These are phyloP conservation scores for Ophiodon elongatus DNA, from an alignment of 2,113 vertebrate species.

Conservation along the genomic window DNA sequence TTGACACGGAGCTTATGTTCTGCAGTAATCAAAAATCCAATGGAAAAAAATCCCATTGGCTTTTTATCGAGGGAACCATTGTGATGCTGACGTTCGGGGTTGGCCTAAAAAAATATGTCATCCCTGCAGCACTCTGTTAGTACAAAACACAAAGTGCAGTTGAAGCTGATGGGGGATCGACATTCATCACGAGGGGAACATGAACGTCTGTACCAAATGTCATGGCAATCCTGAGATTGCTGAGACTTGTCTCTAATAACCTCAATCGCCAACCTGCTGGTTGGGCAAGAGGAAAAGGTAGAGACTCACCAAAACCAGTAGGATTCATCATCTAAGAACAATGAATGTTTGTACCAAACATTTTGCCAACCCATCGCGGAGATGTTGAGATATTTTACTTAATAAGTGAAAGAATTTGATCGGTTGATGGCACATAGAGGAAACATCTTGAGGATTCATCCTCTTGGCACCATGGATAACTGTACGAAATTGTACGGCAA, in stretches of 20 bases:
- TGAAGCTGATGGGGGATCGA: conserved; percentile 6
- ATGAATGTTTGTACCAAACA: background rate
- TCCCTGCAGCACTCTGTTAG: background rate
- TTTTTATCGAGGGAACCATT: background rate
- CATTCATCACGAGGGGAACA: background rate
- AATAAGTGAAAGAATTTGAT: background rate
- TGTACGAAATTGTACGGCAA: background rate
- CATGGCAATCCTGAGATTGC: background rate
- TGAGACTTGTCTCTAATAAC: background rate
- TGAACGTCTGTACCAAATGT: background rate
- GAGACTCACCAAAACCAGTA: background rate
- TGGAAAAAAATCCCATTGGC: background rate
- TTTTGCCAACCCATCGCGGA: background rate
- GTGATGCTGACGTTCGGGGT: background rate
- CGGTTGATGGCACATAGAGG: background rate
- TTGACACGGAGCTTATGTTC: background rate
- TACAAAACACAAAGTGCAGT: background rate
- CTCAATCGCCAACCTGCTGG: background rate
- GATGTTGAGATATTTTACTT: background rate
- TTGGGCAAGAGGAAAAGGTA: background rate
- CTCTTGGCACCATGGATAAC: background rate
- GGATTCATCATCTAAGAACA: background rate
- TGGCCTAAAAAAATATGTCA: background rate
- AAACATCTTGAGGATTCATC: background rate
- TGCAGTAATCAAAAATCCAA: background rate